Evolutionary conservation across 1,140 invertebrate species (phyloP).

Genomic region (Drosophila oshimai): DNA sequence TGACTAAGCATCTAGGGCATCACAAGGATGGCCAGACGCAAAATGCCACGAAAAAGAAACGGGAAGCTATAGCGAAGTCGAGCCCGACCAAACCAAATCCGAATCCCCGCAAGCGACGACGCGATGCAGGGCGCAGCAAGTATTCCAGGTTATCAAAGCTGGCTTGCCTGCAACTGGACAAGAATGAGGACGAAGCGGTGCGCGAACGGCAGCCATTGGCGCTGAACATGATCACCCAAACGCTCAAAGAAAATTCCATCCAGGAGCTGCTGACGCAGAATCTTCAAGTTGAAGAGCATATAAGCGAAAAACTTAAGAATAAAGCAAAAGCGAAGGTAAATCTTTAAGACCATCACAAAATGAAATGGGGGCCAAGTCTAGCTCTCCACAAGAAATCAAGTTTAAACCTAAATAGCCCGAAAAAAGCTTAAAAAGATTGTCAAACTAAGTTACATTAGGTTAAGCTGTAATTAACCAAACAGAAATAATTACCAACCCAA

Average conservation of each 20-base stretch:
- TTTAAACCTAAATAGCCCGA: background rate
- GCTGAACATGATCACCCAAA: slow-evolving; percentile 32
- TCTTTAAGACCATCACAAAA: background rate
- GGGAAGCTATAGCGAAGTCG: background rate
- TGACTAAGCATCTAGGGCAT: slow-evolving; percentile 60
- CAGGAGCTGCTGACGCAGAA: slow-evolving; percentile 6
- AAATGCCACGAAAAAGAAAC: too few relatives aligned
- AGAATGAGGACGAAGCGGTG: slow-evolving; percentile 64
- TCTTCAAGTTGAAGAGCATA: background rate
- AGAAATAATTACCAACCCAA: too few relatives aligned
- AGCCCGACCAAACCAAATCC: background rate
- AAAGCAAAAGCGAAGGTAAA: background rate
- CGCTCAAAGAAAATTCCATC: slow-evolving; percentile 5
- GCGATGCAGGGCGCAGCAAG: slow-evolving; percentile 59
- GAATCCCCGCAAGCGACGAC: slow-evolving; percentile 54
- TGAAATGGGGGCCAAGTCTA: background rate
- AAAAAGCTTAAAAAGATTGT: too few relatives aligned
- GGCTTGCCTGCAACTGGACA: slow-evolving; percentile 40
- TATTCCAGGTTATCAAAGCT: slow-evolving; percentile 53
- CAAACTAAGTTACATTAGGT: too few relatives aligned
- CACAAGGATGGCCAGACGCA: slow-evolving; percentile 7
- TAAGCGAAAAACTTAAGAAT: background rate
- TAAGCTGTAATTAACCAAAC: too few relatives aligned
- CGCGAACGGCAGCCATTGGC: slow-evolving; percentile 31
- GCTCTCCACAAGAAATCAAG: too few relatives aligned